A percentile compares a stretch with the other conserved stretches of the same genome.
phyloP scores from a whole-genome alignment of 2,797 vertebrate species.

The Leptodactylus fallax region DNA sequence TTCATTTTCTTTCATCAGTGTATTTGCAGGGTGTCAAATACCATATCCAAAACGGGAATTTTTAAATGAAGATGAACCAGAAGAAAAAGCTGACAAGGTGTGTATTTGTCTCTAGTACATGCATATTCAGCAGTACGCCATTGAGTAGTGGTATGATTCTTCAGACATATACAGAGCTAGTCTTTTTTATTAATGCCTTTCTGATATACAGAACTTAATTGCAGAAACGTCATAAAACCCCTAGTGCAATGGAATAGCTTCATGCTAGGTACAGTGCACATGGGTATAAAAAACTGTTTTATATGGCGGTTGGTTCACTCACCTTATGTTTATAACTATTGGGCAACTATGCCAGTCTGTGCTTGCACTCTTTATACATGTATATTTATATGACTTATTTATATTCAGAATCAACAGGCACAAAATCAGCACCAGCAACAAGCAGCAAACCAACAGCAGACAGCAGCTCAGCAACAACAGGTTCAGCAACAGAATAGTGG shows the following conservation, averaged over 20 bases:
- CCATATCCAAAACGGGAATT: slow-evolving; percentile 98
- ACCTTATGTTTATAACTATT: not conserved
- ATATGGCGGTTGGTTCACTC: not conserved
- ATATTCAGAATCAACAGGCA: slow-evolving; percentile 57
- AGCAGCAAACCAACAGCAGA: slow-evolving; percentile 83
- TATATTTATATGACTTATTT: not conserved
- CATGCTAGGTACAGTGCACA: not conserved
- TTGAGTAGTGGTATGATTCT: not conserved
- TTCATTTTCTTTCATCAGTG: slow-evolving; percentile 77
- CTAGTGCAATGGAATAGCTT: not conserved
- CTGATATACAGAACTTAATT: not conserved
- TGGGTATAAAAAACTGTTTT: not conserved
- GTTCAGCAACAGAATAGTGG: slow-evolving; percentile 86
- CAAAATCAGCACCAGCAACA: slow-evolving; percentile 85
- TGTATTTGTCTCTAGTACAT: not conserved
- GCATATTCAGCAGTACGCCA: not conserved
- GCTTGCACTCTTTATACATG: not conserved
- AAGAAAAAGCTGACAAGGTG: slow-evolving; percentile 98
- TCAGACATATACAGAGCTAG: not conserved
- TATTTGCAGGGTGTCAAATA: slow-evolving; percentile 98
- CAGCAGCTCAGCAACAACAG: slow-evolving; percentile 79
- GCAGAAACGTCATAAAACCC: not conserved
- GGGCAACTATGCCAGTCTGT: not conserved
- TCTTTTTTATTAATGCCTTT: not conserved
- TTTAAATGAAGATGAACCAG: slow-evolving; percentile 95